Evolutionary conservation across 1,140 invertebrate species (phyloP).

Genomic region (Plutomurus gul): DNA sequence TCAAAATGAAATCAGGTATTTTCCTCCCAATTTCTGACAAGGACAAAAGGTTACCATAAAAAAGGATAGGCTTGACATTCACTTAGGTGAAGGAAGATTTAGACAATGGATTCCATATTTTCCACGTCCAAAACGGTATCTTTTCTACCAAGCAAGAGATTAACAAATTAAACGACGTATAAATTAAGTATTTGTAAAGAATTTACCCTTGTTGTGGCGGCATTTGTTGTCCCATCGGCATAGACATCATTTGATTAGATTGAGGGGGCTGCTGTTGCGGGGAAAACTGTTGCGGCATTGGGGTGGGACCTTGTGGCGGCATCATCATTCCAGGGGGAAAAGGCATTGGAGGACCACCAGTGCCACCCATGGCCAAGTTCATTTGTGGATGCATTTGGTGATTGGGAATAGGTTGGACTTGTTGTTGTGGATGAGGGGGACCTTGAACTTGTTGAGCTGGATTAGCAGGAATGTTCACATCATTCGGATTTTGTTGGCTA

Average conservation of each 20-base stretch:
- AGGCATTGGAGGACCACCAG: neutral
- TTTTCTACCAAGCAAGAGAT: too few relatives aligned
- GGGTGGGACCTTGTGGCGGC: neutral
- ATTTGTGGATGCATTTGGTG: constrained; percentile 6
- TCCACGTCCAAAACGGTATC: too few relatives aligned
- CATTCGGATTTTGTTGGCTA: neutral
- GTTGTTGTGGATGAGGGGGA: neutral
- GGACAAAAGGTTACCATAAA: too few relatives aligned
- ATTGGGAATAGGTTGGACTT: neutral
- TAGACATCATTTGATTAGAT: constrained; percentile 9
- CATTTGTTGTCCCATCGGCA: constrained; percentile 8
- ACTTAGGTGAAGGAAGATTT: too few relatives aligned
- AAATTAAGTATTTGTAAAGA: neutral
- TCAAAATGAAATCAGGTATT: too few relatives aligned
- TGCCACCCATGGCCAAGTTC: neutral
- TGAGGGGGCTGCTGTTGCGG: neutral
- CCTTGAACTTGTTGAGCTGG: neutral
- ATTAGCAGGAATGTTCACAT: neutral
- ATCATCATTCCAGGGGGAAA: neutral
- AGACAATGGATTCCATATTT: too few relatives aligned
- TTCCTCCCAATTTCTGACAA: too few relatives aligned
- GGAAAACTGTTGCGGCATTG: constrained; percentile 4
- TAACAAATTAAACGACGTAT: too few relatives aligned
- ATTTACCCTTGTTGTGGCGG: constrained; percentile 8
- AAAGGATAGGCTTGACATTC: too few relatives aligned